These are phyloP conservation scores for Sitta europaea DNA, from an alignment of 2,113 vertebrate species.

Conservation along the genomic window DNA sequence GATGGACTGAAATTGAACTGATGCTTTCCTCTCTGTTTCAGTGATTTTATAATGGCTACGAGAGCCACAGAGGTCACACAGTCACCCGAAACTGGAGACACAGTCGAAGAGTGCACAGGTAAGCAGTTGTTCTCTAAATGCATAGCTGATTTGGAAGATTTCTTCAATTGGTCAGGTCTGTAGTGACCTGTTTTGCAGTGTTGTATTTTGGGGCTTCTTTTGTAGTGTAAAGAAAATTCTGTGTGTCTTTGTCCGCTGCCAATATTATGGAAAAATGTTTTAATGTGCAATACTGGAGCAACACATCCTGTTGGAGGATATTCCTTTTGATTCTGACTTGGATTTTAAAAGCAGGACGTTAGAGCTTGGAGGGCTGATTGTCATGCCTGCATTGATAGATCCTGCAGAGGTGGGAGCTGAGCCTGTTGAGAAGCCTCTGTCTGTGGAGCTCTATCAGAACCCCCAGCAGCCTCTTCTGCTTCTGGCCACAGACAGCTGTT, in stretches of 20 bases:
- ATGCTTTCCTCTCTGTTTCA: conserved; percentile 65
- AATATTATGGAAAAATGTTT: not conserved
- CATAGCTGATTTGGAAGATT: not conserved
- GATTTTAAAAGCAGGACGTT: not conserved
- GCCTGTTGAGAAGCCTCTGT: not conserved
- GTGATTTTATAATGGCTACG: conserved; percentile 79
- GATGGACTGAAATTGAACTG: not conserved
- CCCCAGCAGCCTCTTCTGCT: not conserved
- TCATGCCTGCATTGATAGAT: not conserved
- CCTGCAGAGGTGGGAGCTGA: not conserved
- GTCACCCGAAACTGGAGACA: conserved; percentile 71
- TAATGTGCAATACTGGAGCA: not conserved
- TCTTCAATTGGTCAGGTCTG: not conserved
- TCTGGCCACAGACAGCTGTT: not conserved
- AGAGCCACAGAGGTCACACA: conserved; percentile 64
- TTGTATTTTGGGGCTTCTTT: not conserved
- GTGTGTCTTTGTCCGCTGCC: not conserved
- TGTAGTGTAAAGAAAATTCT: not conserved
- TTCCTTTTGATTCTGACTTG: not conserved
- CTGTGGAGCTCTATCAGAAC: not conserved
- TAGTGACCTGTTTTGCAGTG: not conserved
- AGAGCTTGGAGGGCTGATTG: not conserved
- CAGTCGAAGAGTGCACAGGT: conserved; percentile 79
- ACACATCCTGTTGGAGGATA: not conserved
- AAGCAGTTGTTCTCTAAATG: not conserved